A percentile compares a stretch with the other conserved stretches of the same genome.
Conservation (phyloP, 92 coral and sea anemone genomes). For the Epizoanthus ramosus region DNA sequence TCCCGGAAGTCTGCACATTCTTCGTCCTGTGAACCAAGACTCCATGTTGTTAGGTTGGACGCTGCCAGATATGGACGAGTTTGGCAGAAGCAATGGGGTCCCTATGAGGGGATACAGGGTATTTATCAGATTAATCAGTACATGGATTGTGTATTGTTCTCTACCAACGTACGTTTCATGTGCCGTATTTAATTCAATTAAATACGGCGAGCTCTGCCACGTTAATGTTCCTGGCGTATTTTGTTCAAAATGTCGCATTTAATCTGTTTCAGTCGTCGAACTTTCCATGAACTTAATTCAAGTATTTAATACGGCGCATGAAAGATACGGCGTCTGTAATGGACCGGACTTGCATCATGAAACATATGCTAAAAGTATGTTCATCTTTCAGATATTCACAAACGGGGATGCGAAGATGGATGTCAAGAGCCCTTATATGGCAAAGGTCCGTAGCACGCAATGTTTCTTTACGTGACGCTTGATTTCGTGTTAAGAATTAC, state of each 20-base stretch:
- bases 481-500: too few species aligned
- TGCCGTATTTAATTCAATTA: too few species aligned
- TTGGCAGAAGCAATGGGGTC: conserved; percentile 87
- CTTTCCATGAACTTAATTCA: too few species aligned
- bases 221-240: too few species aligned
- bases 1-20: conserved; percentile 78
- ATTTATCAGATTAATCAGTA: not conserved
- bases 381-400: conserved; percentile 62
- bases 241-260: too few species aligned
- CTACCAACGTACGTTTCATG: not conserved
- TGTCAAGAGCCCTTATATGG: conserved; percentile 94
- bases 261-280: too few species aligned
- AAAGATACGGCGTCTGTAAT: too few species aligned
- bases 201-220: too few species aligned
- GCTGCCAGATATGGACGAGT: conserved; percentile 96
- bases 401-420: conserved; percentile 79
- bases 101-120: conserved; percentile 91
- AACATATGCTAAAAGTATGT: not conserved
- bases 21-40: conserved; percentile 94
- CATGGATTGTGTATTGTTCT: too few species aligned
- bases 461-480: not conserved
- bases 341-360: not conserved
- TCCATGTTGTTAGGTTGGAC: conserved; percentile 91
- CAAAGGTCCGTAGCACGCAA: conserved; percentile 63
- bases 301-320: too few species aligned